A percentile compares a stretch with the other conserved stretches of the same genome.
Evolutionary conservation across 2,113 vertebrate genomes (phyloP).

Genomic region (Crotophaga sulcirostris): DNA sequence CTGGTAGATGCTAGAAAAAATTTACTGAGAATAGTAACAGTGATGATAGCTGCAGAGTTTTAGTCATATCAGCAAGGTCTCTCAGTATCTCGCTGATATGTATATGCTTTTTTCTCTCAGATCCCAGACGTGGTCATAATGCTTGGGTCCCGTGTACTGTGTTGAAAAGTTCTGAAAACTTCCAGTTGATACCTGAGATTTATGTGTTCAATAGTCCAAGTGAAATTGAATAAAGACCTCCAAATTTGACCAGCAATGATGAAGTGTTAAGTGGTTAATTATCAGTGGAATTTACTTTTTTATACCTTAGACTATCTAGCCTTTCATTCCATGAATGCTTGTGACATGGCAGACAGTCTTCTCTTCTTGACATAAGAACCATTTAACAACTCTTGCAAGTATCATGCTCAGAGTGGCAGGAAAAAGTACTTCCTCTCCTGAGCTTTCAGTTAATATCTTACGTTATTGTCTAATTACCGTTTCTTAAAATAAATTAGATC

Average conservation of each 20-base stretch:
- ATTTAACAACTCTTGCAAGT: neutral
- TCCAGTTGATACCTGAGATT: neutral
- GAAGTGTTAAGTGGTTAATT: neutral
- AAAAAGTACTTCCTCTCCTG: neutral
- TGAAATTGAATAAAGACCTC: neutral
- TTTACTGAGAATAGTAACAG: neutral
- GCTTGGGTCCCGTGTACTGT: neutral
- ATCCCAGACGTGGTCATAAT: neutral
- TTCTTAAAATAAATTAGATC: neutral
- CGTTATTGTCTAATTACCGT: neutral
- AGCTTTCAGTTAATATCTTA: neutral
- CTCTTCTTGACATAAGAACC: neutral
- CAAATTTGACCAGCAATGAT: neutral
- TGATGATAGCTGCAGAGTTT: neutral
- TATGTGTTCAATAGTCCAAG: neutral
- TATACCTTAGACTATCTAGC: neutral
- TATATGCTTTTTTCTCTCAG: neutral
- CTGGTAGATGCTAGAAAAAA: neutral
- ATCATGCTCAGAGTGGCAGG: neutral
- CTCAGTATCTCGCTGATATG: neutral
- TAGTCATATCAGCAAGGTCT: neutral
- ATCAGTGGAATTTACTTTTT: neutral
- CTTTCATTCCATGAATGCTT: neutral
- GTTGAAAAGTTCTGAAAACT: neutral
- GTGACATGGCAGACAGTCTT: rapidly evolving